Conservation (phyloP, 2,888 invertebrate species). For the Caradrina kadenii region DNA sequence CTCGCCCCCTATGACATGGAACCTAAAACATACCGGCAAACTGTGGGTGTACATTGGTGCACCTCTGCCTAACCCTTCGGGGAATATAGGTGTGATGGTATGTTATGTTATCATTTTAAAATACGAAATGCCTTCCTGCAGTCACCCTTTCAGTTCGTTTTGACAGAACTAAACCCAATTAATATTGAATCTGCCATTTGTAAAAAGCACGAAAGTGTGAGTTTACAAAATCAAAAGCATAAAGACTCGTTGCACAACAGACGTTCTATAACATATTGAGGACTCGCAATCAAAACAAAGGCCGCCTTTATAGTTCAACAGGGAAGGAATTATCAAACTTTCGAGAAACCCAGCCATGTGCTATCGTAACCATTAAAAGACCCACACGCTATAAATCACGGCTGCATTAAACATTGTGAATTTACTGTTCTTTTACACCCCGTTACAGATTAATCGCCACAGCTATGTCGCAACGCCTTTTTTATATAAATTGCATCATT, state of each 20-base stretch:
- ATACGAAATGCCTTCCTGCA: no score
- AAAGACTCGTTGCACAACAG: constrained; percentile 16
- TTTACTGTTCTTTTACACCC: constrained; percentile 61
- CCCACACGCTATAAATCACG: constrained; percentile 56
- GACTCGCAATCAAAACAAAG: constrained; percentile 26
- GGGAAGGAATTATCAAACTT: constrained; percentile 23
- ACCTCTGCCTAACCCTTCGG: no score
- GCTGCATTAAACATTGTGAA: constrained; percentile 43
- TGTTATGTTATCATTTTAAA: no score
- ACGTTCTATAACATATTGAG: constrained; percentile 15
- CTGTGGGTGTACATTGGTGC: no score
- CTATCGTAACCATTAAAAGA: constrained; percentile 44
- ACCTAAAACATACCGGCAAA: no score
- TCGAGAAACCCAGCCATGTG: constrained; percentile 36
- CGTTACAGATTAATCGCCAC: constrained; percentile 55
- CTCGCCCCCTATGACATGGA: no score
- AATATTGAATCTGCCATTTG: no score
- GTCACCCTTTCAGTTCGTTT: no score
- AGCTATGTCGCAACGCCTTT: constrained; percentile 51
- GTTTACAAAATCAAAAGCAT: constrained; percentile 3
- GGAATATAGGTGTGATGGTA: no score
- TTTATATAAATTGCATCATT: constrained; percentile 66
- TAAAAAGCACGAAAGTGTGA: no score
- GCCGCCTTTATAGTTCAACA: constrained; percentile 17
- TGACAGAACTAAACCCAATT: no score